Evolutionary conservation across 2,113 vertebrate species (phyloP).

Genomic region (Balaenoptera acutorostrata): DNA sequence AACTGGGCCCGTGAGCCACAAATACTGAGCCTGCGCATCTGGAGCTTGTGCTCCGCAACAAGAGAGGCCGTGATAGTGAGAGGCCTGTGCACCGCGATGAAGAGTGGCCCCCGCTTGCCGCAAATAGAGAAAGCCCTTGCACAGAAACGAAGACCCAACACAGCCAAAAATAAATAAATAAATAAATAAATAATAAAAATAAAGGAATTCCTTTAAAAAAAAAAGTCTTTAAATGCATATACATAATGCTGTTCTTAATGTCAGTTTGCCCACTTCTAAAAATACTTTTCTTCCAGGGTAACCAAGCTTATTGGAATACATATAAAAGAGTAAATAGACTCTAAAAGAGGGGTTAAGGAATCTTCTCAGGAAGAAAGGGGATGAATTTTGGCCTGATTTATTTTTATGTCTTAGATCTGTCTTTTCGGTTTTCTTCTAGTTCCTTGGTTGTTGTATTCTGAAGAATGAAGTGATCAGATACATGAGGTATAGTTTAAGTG

Average conservation of each 20-base stretch:
- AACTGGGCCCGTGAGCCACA: no score
- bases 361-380: not conserved
- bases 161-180: no score
- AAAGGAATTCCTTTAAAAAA: no score
- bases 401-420: not conserved
- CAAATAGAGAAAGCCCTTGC: no score
- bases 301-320: not conserved
- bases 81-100: no score
- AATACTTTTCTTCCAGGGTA: not conserved
- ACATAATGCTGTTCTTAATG: not conserved
- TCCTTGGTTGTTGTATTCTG: not conserved
- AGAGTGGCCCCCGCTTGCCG: no score
- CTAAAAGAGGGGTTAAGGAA: not conserved
- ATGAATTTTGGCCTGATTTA: not conserved
- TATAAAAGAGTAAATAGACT: not conserved
- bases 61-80: no score
- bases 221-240: not conserved
- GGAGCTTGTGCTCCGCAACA: no score
- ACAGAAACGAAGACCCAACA: no score
- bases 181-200: no score
- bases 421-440: not conserved
- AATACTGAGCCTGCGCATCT: no score
- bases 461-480: not conserved
- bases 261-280: not conserved
- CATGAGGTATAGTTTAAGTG: conserved; percentile 6